phyloP scores from a whole-genome alignment of 2,888 invertebrate species.

The Clistopyga incitator region DNA sequence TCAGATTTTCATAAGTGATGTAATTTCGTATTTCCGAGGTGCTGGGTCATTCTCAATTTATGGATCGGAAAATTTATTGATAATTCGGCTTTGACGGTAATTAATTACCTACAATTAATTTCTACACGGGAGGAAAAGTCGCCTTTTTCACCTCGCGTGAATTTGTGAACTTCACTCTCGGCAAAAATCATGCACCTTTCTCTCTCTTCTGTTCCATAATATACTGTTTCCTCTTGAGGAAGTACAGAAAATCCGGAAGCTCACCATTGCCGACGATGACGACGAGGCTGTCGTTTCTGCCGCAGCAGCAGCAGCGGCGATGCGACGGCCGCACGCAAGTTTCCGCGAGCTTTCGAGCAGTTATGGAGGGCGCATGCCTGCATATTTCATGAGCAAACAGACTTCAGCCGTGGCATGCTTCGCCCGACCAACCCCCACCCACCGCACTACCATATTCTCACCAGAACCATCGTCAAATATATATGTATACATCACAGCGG shows the following conservation, averaged over 20 bases:
- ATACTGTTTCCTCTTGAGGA: constrained; percentile 72
- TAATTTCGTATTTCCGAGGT: too few species aligned
- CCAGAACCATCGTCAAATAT: constrained; percentile 63
- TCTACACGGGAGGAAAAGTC: too few species aligned
- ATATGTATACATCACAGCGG: constrained; percentile 41
- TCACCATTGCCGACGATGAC: constrained; percentile 37
- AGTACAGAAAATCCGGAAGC: constrained; percentile 79
- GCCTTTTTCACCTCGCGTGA: too few species aligned
- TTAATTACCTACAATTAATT: too few species aligned
- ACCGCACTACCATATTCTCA: constrained; percentile 59
- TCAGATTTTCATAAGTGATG: neutral
- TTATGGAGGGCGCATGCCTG: constrained; percentile 80
- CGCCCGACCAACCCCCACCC: constrained; percentile 60
- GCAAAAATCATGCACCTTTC: too few species aligned
- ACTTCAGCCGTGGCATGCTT: constrained; percentile 75
- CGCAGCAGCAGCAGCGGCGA: constrained; percentile 49
- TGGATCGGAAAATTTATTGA: too few species aligned
- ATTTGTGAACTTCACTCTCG: too few species aligned
- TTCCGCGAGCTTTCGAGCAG: constrained; percentile 76
- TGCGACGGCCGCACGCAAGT: constrained; percentile 78
- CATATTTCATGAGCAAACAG: constrained; percentile 83
- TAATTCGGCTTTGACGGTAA: neutral
- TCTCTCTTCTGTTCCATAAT: constrained; percentile 33
- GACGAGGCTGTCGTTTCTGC: neutral
- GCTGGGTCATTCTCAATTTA: too few species aligned